phyloP scores from a whole-genome alignment of 1,140 invertebrate species.

The Sitodiplosis mosellana region DNA sequence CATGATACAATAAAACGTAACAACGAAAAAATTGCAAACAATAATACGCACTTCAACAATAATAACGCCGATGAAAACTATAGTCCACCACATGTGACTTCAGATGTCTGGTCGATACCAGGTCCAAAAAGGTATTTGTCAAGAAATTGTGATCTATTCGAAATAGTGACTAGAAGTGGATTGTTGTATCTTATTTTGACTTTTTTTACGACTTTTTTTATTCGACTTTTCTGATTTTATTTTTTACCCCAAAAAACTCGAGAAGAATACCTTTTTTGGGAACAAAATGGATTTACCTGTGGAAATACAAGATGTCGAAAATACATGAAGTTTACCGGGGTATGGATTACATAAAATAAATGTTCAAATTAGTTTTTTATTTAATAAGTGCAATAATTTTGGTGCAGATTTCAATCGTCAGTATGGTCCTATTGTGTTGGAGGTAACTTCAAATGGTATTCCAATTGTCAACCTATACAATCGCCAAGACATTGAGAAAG shows the following conservation, averaged over 20 bases:
- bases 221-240: too few relatives aligned
- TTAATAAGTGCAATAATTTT: slow-evolving; percentile 5
- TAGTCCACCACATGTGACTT: not conserved
- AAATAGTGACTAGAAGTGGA: too few relatives aligned
- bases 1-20: not conserved
- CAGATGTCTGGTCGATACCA: slow-evolving; percentile 33
- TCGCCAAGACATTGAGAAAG: slow-evolving; percentile 54
- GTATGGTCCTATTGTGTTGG: slow-evolving; percentile 59
- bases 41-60: not conserved
- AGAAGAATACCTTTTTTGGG: slow-evolving; percentile 54
- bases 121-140: too few relatives aligned
- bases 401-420: slow-evolving; percentile 41
- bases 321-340: slow-evolving; percentile 65
- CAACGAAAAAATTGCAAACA: not conserved
- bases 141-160: too few relatives aligned
- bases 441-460: slow-evolving; percentile 53
- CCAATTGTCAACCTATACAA: slow-evolving; percentile 60
- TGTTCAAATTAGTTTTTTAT: not conserved
- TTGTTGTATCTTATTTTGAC: too few relatives aligned
- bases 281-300: slow-evolving; percentile 52
- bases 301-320: slow-evolving; percentile 48
- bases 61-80: not conserved
- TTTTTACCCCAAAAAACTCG: too few relatives aligned
- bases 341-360: slow-evolving; percentile 14
- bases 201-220: too few relatives aligned